These are phyloP conservation scores for Borostomias antarcticus DNA, from an alignment of 2,797 vertebrate genomes.

Conservation along the genomic window DNA sequence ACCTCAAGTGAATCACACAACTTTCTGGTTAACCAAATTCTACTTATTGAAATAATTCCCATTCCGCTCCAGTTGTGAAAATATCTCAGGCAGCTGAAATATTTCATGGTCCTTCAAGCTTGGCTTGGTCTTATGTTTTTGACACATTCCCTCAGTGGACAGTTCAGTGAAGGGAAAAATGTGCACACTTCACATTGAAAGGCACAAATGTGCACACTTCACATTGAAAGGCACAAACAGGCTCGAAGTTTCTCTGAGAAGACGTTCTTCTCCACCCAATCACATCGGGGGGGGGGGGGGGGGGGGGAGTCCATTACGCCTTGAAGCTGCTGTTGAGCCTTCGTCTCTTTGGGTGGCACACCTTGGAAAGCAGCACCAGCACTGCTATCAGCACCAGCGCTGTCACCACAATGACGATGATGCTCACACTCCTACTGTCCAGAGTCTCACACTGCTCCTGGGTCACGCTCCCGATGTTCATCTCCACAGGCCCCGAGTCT, in stretches of 20 bases:
- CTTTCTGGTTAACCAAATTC: not conserved
- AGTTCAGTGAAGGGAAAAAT: not conserved
- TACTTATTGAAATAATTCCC: not conserved
- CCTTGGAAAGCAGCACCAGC: constrained; percentile 61
- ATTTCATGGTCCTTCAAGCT: not conserved
- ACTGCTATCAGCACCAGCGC: constrained; percentile 60
- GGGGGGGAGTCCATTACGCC: constrained; percentile 49
- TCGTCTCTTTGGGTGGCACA: constrained; percentile 56
- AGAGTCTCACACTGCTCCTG: constrained; percentile 82
- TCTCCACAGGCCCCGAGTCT: constrained; percentile 71
- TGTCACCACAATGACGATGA: constrained; percentile 69
- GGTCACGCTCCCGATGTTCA: constrained; percentile 75
- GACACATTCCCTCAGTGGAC: not conserved
- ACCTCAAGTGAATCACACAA: constrained; percentile 1
- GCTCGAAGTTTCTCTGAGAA: not conserved
- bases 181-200: not conserved
- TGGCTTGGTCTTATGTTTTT: constrained; percentile 10
- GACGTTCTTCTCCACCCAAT: constrained; percentile 19
- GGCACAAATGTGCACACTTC: not conserved
- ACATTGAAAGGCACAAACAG: constrained; percentile 9
- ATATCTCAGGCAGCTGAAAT: no score
- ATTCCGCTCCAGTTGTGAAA: not conserved
- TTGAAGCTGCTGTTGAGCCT: constrained; percentile 63
- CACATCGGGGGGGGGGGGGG: not conserved
- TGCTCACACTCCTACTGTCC: constrained; percentile 65